These are phyloP conservation scores for Altica lythri DNA, from an alignment of 2,888 invertebrate species.

Conservation along the genomic window DNA sequence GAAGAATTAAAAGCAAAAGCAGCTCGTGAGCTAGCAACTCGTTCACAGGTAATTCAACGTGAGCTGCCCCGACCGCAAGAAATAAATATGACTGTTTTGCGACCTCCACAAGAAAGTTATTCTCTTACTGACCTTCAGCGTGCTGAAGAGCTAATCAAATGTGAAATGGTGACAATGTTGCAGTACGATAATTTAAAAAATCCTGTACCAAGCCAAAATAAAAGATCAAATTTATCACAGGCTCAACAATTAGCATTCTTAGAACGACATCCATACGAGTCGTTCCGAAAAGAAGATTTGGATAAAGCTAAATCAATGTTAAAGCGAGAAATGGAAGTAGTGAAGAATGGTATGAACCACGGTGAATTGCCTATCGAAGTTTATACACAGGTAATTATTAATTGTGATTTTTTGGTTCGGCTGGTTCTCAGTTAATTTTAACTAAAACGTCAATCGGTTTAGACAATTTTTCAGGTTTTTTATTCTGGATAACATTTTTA, in stretches of 20 bases:
- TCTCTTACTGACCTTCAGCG: conserved; percentile 86
- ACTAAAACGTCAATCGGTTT: no score
- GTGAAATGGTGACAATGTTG: conserved; percentile 89
- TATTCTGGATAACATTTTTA: neutral
- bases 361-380: conserved; percentile 91
- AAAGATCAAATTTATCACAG: conserved; percentile 64
- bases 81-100: conserved; percentile 80
- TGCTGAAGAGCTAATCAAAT: conserved; percentile 95
- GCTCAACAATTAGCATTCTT: conserved; percentile 80
- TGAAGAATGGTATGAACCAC: conserved; percentile 93
- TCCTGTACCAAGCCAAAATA: conserved; percentile 62
- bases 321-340: conserved; percentile 83
- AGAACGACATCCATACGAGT: conserved; percentile 84
- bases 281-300: conserved; percentile 71
- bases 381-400: conserved; percentile 63
- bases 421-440: no score
- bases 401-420: no score
- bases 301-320: conserved; percentile 68
- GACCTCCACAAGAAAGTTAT: conserved; percentile 75
- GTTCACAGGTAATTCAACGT: conserved; percentile 83
- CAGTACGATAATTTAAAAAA: conserved; percentile 86
- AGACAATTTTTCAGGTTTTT: neutral
- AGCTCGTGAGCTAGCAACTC: conserved; percentile 71
- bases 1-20: conserved; percentile 73
- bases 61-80: conserved; percentile 83